Evolutionary conservation across 2,888 invertebrate species (phyloP), one percentile per base, ranked within the genome.

Genomic region (Andrena haemorrhoa): DNA sequence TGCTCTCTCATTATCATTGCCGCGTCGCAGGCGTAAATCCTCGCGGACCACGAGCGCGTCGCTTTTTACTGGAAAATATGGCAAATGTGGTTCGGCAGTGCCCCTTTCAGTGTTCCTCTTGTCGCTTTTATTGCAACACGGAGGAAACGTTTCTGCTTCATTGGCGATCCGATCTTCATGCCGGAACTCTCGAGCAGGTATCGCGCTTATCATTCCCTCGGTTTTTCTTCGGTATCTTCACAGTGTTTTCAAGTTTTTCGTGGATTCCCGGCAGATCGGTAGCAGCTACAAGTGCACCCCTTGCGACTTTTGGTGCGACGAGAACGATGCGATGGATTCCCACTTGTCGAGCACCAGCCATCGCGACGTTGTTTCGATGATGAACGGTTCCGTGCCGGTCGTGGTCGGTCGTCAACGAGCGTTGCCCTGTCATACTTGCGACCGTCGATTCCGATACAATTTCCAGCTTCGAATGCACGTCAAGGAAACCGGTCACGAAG

Each of bases 1-100:
- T 98, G 79, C 96, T 98, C 88, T 98, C 98, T 0, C 97, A 97
- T 92, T 97, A 97, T 92, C 98, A 98, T 93, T 97, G 97, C 89
- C 95, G 97, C 80, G 92, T 94, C 64, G 92, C 93, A 78, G 97
- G 97, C 91, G 96, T 96, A 81, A 95, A 95, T 78, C 95, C 96
- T 69, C 94, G 95, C 61, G 94, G 95, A 82, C 95, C 95, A 3
- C 94, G 94, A 35, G 95, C 95, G 10, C 95, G 95, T 81, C 94
- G 95, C 70, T 95, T 97, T 90, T 96, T 98, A 70, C 94, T 98
- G 47, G 96, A 96, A 71, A 96, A 98, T 92, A 97, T 98, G 91
- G 95, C 95, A 83, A 96, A 96, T 78, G 96, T 98, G 82, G 96
- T 98, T 6, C 95, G 96, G 78, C 97, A 98, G 89, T 96, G 97